These are phyloP conservation scores for Cheracebus regulus DNA, from an alignment of 2,797 vertebrate species.

Conservation along the genomic window DNA sequence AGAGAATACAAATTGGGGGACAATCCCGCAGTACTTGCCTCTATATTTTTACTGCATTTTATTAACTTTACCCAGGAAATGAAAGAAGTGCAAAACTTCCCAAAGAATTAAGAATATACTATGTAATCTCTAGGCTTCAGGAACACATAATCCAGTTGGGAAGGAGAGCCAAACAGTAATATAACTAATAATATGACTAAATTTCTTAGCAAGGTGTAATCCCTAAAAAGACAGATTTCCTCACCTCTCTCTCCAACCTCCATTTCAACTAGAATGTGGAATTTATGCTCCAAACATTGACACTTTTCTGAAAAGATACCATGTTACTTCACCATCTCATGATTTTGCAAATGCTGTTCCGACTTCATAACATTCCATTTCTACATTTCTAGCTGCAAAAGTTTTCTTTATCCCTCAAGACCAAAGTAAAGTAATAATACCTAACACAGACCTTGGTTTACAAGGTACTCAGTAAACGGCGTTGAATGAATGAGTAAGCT, in stretches of 20 bases:
- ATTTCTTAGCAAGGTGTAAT: background rate
- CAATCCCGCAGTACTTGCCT: background rate
- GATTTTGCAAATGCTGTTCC: background rate
- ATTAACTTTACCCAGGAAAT: background rate
- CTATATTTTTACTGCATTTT: background rate
- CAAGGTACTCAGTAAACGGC: background rate
- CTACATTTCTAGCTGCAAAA: background rate
- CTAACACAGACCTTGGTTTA: background rate
- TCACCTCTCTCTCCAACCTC: background rate
- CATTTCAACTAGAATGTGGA: background rate
- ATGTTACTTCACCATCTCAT: background rate
- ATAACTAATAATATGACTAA: background rate
- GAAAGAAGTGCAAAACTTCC: background rate
- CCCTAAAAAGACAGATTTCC: background rate
- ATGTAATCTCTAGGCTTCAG: background rate
- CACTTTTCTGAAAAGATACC: background rate
- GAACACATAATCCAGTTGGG: background rate
- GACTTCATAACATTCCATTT: background rate
- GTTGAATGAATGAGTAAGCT: background rate
- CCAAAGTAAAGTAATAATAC: background rate
- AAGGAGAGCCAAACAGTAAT: background rate
- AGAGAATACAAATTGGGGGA: background rate
- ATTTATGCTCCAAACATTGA: background rate
- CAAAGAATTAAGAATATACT: background rate
- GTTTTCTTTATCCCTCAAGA: background rate